Conservation (phyloP, 2,113 vertebrate species). For the Mystacornis crossleyi region DNA sequence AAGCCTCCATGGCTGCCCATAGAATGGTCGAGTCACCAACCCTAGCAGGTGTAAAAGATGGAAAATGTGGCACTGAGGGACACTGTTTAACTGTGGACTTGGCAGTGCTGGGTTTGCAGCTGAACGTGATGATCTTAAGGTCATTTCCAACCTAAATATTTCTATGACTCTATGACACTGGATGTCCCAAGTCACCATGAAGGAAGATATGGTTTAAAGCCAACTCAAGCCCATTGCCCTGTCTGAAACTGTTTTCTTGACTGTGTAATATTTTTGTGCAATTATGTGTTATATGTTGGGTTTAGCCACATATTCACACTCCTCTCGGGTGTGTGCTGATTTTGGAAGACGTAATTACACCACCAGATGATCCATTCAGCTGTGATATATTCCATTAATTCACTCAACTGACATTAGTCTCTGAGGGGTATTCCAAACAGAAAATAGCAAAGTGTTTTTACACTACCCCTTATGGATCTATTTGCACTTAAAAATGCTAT, state of each 20-base stretch:
- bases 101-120: neutral
- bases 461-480: neutral
- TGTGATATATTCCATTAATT: neutral
- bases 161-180: neutral
- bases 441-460: neutral
- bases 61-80: neutral
- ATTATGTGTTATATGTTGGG: accelerated
- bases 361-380: neutral
- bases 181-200: neutral
- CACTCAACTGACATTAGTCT: neutral
- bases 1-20: neutral
- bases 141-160: neutral
- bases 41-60: too few relatives aligned
- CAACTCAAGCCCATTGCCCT: neutral
- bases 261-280: neutral
- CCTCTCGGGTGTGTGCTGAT: neutral
- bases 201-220: neutral
- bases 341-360: neutral
- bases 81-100: accelerated
- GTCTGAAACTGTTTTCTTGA: neutral
- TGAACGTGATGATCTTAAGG: neutral
- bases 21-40: neutral
- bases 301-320: neutral
- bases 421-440: neutral
- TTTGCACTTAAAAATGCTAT: neutral